These are phyloP conservation scores for Acanthococcus lagerstroemiae DNA, from an alignment of 2,888 invertebrate species.

Conservation along the genomic window DNA sequence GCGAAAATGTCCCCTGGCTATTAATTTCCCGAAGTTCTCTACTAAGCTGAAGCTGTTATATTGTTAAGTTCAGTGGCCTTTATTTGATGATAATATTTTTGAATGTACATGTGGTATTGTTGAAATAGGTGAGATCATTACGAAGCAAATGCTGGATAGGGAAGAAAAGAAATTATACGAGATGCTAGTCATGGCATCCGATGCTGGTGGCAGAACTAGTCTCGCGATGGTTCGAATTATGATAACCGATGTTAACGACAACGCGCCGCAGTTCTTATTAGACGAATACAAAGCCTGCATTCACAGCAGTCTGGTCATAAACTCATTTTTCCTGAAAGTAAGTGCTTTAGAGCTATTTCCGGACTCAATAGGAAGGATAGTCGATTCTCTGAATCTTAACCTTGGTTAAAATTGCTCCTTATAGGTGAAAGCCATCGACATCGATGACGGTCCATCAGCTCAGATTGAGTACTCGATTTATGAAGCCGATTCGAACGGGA, in stretches of 20 bases:
- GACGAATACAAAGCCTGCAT: conserved; percentile 68
- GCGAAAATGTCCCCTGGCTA: too few relatives aligned
- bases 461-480: conserved; percentile 66
- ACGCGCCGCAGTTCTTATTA: conserved; percentile 63
- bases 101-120: too few relatives aligned
- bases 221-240: conserved; percentile 67
- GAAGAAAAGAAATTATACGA: conserved; percentile 60
- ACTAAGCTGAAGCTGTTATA: too few relatives aligned
- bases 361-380: neutral
- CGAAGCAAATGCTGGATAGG: conserved; percentile 51
- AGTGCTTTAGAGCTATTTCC: conserved; percentile 29
- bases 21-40: too few relatives aligned
- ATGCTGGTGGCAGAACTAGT: conserved; percentile 67
- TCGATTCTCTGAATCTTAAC: neutral
- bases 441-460: conserved; percentile 63
- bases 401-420: conserved; percentile 16
- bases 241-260: conserved; percentile 75
- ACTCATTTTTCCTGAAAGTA: conserved; percentile 52
- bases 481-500: conserved; percentile 54
- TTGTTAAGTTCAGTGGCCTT: too few relatives aligned
- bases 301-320: conserved; percentile 49
- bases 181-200: conserved; percentile 69
- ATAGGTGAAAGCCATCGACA: conserved; percentile 56
- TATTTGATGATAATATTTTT: too few relatives aligned
- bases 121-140: conserved; percentile 41